Conservation (phyloP, 2,888 invertebrate species). For the Eilema caniola region DNA sequence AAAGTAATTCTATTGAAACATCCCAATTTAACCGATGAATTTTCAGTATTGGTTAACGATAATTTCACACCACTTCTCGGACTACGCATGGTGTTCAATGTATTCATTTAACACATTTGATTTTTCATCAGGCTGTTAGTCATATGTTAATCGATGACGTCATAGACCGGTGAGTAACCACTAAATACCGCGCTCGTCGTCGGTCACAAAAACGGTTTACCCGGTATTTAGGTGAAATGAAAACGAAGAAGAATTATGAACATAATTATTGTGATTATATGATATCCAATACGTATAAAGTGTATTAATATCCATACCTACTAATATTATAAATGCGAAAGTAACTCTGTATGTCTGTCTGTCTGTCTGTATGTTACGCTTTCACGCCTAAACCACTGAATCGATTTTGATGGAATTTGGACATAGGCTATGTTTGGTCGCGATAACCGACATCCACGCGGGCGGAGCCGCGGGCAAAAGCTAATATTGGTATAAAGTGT, state of each 20-base stretch:
- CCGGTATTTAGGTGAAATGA: constrained; percentile 69
- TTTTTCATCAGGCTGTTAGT: constrained; percentile 75
- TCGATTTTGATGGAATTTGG: no score
- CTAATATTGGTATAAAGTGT: not conserved
- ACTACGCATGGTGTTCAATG: constrained; percentile 55
- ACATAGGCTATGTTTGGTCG: no score
- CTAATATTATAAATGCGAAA: no score
- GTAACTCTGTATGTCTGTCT: no score
- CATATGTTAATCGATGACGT: constrained; percentile 81
- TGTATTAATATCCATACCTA: no score
- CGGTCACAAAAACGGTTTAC: constrained; percentile 67
- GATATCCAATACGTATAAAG: not conserved
- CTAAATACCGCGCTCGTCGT: constrained; percentile 61
- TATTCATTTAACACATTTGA: constrained; percentile 52
- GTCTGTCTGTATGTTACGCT: no score
- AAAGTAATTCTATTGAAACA: no score
- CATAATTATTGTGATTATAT: not conserved
- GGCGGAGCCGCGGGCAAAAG: no score
- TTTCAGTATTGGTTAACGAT: not conserved
- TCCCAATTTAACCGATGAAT: not conserved
- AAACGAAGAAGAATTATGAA: constrained; percentile 51
- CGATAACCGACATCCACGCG: no score
- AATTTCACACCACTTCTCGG: constrained; percentile 37
- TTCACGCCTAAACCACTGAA: no score
- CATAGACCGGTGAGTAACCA: constrained; percentile 76